Evolutionary conservation across 2,113 vertebrate species (phyloP).

Genomic region (Melanostigma gelatinosum): DNA sequence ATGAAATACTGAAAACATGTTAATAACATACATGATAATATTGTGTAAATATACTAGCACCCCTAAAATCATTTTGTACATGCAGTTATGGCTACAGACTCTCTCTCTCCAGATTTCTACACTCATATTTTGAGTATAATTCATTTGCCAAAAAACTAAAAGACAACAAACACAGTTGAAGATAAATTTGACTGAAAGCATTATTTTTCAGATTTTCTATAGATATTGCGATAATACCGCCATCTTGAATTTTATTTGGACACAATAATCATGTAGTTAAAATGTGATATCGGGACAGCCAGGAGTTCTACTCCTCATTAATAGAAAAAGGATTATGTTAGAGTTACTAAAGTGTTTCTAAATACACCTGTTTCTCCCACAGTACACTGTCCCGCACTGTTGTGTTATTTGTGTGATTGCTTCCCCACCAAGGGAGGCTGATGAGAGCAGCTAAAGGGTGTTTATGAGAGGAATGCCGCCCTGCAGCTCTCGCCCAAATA

Average conservation of each 20-base stretch:
- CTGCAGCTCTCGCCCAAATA: conserved; percentile 80
- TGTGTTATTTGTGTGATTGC: conserved; percentile 47
- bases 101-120: neutral
- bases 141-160: too few relatives aligned
- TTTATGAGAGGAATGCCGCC: conserved; percentile 80
- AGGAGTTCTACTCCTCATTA: neutral
- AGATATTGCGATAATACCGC: neutral
- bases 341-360: conserved; percentile 12
- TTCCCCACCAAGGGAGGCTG: conserved; percentile 66
- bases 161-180: too few relatives aligned
- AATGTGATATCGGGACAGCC: neutral
- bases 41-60: neutral
- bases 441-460: conserved; percentile 72
- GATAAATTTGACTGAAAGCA: neutral
- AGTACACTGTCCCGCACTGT: neutral
- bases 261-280: neutral
- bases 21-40: neutral
- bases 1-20: neutral
- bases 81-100: neutral
- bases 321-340: neutral
- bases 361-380: conserved; percentile 33
- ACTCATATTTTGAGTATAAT: neutral
- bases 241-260: too few relatives aligned
- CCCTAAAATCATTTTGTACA: too few relatives aligned
- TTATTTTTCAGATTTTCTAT: neutral